Evolutionary conservation across 2,113 vertebrate species (phyloP), one percentile per base, ranked within the genome.

Genomic region (Pomatostomus ruficeps): DNA sequence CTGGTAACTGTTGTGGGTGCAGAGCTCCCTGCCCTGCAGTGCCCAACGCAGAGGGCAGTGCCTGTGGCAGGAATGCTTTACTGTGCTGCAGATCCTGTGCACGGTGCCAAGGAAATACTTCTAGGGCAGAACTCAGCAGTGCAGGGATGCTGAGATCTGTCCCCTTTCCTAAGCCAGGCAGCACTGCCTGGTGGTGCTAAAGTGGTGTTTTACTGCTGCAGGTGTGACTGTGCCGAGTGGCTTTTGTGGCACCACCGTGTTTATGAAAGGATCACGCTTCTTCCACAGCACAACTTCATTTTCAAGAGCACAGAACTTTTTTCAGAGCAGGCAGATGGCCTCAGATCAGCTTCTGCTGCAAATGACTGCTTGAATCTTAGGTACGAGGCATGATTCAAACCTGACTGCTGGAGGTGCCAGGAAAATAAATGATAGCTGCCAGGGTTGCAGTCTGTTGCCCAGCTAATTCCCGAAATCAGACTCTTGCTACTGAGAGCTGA

Each of bases 361-460:
- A 93, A 83, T 58, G 77, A 80, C 74, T 79, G 0, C 81, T 73
- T 85, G 89, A 79, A 7, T 87, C 85, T 76, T 58, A 88, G 95
- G 95, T 85, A 85, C 4, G 7, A 93, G 85, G 89, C 76, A 40
- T 59, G 93, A 96, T 61, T 89, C 94, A 94, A 73, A 90, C 85
- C 90, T 93, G 90, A 40, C 90, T 55, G 89, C 81, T 95, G 72
- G 93, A 91, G 90, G 75, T 94, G 95, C 93, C 90, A 93, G 80
- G 88, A 59, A 88, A 94, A 91, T 91, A 62, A 85, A 85, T 71
- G 55, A 84, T 40, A 89, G 83, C 88, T 11, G 35, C 91, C 82
- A 70, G 75, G 10, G 85, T 14, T 80, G 88, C 93, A 88, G 96
- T 91, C 94, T 94, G 95, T 83, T 76, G 75, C 90, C 90, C 95